Percentiles rank a stretch among this genome's conserved stretches.
phyloP scores from a whole-genome alignment of 1,140 invertebrate genomes.

The Aphidius ervi region DNA sequence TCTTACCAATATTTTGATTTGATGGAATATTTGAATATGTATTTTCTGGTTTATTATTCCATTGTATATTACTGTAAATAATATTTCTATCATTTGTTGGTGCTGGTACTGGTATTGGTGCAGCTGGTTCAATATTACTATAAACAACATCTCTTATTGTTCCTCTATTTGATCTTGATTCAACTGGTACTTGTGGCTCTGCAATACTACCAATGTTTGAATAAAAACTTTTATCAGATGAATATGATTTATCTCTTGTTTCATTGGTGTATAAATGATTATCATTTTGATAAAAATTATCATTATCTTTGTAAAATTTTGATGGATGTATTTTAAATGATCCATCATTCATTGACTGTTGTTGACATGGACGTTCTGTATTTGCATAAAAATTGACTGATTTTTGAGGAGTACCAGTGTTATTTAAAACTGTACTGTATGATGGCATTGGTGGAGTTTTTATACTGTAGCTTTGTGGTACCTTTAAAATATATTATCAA shows the following conservation, averaged over 20 bases:
- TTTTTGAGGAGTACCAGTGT: conserved; percentile 41
- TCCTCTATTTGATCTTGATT: conserved; percentile 34
- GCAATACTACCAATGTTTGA: conserved; percentile 47
- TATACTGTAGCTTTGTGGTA: conserved; percentile 55
- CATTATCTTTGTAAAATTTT: conserved; percentile 32
- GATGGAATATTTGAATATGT: conserved; percentile 49
- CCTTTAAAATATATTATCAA: conserved; percentile 36
- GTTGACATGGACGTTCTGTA: conserved; percentile 42
- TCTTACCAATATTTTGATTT: conserved; percentile 37
- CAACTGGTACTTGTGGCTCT: conserved; percentile 35
- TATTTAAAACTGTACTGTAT: conserved; percentile 54
- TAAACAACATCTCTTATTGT: conserved; percentile 41
- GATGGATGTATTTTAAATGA: conserved; percentile 16
- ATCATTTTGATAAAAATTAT: conserved; percentile 42
- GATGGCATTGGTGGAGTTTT: conserved; percentile 53
- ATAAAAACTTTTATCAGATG: conserved; percentile 46
- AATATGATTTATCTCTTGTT: conserved; percentile 40
- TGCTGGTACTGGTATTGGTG: conserved; percentile 35
- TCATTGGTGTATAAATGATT: conserved; percentile 45
- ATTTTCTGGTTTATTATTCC: conserved; percentile 49
- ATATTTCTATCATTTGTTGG: conserved; percentile 46
- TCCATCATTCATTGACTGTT: conserved; percentile 34
- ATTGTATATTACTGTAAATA: conserved; percentile 52
- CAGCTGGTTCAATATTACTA: conserved; percentile 47
- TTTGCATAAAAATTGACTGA: conserved; percentile 49